These are phyloP conservation scores for Calidris pygmaea DNA, from an alignment of 2,113 vertebrate species.

Conservation along the genomic window DNA sequence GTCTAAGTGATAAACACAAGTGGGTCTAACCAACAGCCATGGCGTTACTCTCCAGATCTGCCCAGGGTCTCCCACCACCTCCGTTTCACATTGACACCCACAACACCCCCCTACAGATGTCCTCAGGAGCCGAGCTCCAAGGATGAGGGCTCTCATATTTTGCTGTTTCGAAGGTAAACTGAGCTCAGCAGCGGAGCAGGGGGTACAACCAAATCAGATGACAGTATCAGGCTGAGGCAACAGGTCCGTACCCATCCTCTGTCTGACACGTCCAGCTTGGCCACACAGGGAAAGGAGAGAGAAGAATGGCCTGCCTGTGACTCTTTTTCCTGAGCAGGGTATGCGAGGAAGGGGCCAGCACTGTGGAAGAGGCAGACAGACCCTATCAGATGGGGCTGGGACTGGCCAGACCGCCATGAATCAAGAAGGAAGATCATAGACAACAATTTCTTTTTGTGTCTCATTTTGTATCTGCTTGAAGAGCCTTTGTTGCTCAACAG, in stretches of 20 bases:
- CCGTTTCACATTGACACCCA: background rate
- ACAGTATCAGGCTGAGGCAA: background rate
- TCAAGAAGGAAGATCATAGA: background rate
- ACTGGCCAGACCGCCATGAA: background rate
- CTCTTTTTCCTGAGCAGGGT: background rate
- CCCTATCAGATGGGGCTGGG: background rate
- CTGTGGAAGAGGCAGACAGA: background rate
- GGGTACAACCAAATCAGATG: background rate
- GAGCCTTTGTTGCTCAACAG: background rate
- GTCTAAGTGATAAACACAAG: accelerated
- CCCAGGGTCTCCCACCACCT: background rate
- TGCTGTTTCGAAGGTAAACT: background rate
- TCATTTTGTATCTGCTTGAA: background rate
- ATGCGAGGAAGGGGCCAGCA: accelerated
- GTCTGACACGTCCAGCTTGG: background rate
- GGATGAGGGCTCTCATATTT: background rate
- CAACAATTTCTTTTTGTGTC: background rate
- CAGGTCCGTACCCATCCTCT: accelerated
- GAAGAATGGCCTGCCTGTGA: accelerated
- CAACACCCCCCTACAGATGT: background rate
- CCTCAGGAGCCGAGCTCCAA: background rate
- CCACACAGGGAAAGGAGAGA: background rate
- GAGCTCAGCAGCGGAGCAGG: background rate
- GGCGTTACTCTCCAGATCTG: background rate
- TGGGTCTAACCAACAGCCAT: background rate